phyloP scores from a whole-genome alignment of 2,888 invertebrate genomes.

The Spicauda simplicius region DNA sequence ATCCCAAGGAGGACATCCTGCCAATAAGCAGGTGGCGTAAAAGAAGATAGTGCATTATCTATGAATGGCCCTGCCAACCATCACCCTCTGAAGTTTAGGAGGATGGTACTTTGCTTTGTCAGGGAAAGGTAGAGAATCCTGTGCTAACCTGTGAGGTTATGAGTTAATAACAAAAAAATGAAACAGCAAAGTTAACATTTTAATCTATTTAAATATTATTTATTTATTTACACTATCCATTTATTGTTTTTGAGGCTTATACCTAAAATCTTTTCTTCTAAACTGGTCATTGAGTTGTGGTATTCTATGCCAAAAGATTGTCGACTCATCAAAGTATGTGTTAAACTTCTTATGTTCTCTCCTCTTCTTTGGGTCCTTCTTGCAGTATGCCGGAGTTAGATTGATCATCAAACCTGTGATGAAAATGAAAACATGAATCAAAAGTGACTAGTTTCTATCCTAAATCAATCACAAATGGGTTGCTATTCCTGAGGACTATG shows the following conservation, averaged over 20 bases:
- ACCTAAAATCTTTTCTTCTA: constrained; percentile 50
- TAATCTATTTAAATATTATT: neutral
- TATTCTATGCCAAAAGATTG: constrained; percentile 83
- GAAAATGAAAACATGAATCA: constrained; percentile 15
- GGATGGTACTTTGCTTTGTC: no score
- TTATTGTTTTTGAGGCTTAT: constrained; percentile 10
- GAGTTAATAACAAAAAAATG: neutral
- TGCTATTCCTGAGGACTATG: no score
- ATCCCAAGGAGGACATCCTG: no score
- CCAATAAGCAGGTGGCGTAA: no score
- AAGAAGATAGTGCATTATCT: no score
- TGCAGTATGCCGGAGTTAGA: constrained; percentile 86
- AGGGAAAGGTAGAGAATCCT: no score
- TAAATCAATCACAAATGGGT: no score
- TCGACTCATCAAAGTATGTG: constrained; percentile 92
- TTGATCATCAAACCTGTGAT: constrained; percentile 91
- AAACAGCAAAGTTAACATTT: neutral
- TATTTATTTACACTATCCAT: neutral
- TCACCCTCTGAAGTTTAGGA: no score
- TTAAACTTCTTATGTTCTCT: constrained; percentile 90
- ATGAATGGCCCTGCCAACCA: no score
- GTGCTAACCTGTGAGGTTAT: no score
- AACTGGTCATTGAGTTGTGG: constrained; percentile 69
- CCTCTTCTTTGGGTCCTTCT: constrained; percentile 88
- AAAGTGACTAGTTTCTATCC: no score